Base-by-base conservation (phyloP, 2,888 invertebrate genomes). In the Mimas tiliae region DNA sequence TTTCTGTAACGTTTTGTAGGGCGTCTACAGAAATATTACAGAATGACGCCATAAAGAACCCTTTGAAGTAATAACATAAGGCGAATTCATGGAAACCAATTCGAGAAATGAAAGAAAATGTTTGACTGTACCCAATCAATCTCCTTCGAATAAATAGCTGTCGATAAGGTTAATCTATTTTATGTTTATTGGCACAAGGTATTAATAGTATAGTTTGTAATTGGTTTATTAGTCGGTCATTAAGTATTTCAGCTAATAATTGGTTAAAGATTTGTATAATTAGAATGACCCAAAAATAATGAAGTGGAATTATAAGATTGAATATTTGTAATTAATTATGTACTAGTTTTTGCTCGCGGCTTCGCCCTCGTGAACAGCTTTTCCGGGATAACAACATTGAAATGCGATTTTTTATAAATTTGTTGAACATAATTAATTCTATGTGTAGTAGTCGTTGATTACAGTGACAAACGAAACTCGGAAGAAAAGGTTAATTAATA, bases 101-200 rank as follows among this genome's bases (percentile, higher is more conserved):
- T 58, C 38, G 42, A 38, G 19, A 7, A 19, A 38, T 58, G 58
- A 42, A 58, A 42, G 58, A 58, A 58, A 34, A 58, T n/a, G 42
- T 38, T 58, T 42, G 58, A 42, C 11, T 55, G 55, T 38, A 9
- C 12, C 58, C 38, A 58, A 42, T 58, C 58, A 76, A 74, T 19
- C 16, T 21, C 6, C 33, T 3, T 52, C 21, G 27, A 53, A 4
- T 14, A 53, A 58, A 58, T 58, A 42, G 19, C 1, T 19, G 38
- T 58, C 42, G 42, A 12, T 58, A 6, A 38, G 42, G 58, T 58
- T 19, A 34, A 53, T 45, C 8, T 2, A 45, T 58, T 58, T 42
- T 58, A 58, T 42, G 42, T 11, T 42, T 58, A 42, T 38, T 58
- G 52, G 52, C 4, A 58, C 8, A 34, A 12, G 34, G 55, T 38